Evolutionary conservation across 2,797 vertebrate species (phyloP).

Genomic region (Tiaroga cobitis): DNA sequence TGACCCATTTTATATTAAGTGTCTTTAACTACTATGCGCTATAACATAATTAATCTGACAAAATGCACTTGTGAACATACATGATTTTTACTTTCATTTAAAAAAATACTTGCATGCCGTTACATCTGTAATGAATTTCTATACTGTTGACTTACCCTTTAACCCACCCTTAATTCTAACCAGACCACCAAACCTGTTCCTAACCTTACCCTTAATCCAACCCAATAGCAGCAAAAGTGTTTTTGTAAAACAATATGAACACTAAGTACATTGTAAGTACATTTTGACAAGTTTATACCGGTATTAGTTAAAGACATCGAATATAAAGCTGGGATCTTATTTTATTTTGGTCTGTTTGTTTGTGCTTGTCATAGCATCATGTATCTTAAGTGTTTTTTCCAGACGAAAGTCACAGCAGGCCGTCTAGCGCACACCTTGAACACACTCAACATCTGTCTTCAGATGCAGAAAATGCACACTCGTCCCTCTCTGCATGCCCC

Average conservation of each 20-base stretch:
- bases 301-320: not conserved
- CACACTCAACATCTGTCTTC: slow-evolving; percentile 26
- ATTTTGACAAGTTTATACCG: not conserved
- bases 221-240: not conserved
- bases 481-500: slow-evolving; percentile 32
- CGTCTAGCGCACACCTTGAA: slow-evolving; percentile 35
- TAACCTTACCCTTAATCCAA: not conserved
- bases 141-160: not conserved
- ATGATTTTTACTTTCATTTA: not conserved
- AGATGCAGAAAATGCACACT: slow-evolving; percentile 48
- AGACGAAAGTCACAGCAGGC: slow-evolving; percentile 40
- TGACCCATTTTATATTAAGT: not conserved
- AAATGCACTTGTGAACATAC: not conserved
- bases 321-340: not conserved
- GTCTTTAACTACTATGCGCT: not conserved
- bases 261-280: not conserved
- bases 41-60: not conserved
- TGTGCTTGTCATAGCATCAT: not conserved
- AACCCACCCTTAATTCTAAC: not conserved
- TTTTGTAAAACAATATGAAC: not conserved
- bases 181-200: not conserved
- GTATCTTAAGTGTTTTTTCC: not conserved
- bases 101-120: not conserved
- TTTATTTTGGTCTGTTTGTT: not conserved
- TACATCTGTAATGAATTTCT: not conserved